Percentiles rank a stretch among this genome's conserved stretches.
Evolutionary conservation across 2,888 invertebrate genomes (phyloP).

Genomic region (Chrysomela aeneicollis): DNA sequence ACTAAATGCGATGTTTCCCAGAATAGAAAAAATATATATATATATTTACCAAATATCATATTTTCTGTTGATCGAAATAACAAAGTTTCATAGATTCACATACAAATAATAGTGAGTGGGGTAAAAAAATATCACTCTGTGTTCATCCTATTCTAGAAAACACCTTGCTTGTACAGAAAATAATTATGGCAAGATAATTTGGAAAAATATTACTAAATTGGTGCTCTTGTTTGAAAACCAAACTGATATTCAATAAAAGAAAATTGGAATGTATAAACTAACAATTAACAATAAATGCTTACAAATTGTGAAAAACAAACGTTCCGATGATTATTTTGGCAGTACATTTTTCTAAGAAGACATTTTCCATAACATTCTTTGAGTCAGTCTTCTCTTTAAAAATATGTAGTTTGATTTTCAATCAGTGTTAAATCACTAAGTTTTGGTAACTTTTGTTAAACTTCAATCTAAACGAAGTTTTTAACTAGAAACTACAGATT

Average conservation of each 20-base stretch:
- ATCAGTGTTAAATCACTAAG: conserved; percentile 26
- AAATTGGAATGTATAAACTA: neutral
- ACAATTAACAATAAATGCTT: neutral
- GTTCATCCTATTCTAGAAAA: neutral
- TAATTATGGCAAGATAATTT: conserved; percentile 9
- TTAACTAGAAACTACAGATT: conserved; percentile 12
- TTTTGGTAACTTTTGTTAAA: conserved; percentile 43
- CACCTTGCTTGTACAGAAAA: conserved; percentile 1
- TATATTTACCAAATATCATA: no score
- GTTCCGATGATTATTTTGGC: neutral
- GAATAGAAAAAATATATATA: neutral
- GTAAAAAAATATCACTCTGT: no score
- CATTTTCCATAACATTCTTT: neutral
- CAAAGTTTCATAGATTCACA: neutral
- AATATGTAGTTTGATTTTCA: conserved; percentile 1
- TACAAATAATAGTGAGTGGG: no score
- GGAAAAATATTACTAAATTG: conserved; percentile 6
- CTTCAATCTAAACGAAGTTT: conserved; percentile 23
- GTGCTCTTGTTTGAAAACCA: neutral
- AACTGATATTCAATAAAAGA: neutral
- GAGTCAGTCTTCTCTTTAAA: neutral
- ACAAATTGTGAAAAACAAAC: neutral
- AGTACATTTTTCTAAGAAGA: neutral
- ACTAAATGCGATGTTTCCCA: neutral
- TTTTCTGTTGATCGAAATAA: neutral